These are phyloP conservation scores for Aproaerema taeniolella DNA, from an alignment of 2,888 invertebrate genomes.

Conservation along the genomic window DNA sequence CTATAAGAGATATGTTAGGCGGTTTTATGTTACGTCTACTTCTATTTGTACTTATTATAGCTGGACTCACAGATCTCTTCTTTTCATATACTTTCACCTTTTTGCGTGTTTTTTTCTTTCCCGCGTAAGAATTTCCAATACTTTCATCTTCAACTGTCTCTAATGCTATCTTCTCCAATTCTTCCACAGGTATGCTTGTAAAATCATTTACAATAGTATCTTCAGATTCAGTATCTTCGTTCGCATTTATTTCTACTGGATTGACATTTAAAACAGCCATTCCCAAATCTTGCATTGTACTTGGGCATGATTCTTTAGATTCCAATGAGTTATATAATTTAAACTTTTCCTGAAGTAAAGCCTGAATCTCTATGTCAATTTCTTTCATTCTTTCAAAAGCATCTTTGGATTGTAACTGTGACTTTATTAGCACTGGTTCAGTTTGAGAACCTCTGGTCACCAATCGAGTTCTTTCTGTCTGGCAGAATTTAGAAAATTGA, in stretches of 20 bases:
- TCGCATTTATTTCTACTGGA: slow-evolving; percentile 28
- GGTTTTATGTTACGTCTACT: slow-evolving; percentile 29
- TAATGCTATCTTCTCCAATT: slow-evolving; percentile 58
- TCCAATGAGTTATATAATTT: slow-evolving; percentile 73
- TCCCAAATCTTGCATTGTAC: slow-evolving; percentile 49
- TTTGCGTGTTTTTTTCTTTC: slow-evolving; percentile 33
- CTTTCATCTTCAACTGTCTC: slow-evolving; percentile 38
- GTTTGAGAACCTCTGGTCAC: slow-evolving; percentile 44
- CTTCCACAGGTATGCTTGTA: slow-evolving; percentile 58
- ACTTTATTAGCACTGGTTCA: slow-evolving; percentile 29
- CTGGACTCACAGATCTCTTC: slow-evolving; percentile 21
- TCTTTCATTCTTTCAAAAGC: slow-evolving; percentile 77
- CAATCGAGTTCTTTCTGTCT: slow-evolving; percentile 39
- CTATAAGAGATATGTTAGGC: slow-evolving; percentile 61
- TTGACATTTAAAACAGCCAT: slow-evolving; percentile 62
- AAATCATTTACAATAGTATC: slow-evolving; percentile 59
- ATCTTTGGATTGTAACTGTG: slow-evolving; percentile 35
- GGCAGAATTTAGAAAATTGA: slow-evolving; percentile 36
- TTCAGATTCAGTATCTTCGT: slow-evolving; percentile 28
- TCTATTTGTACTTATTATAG: slow-evolving; percentile 6
- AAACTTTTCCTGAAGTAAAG: slow-evolving; percentile 76
- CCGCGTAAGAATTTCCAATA: slow-evolving; percentile 20
- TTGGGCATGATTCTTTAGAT: slow-evolving; percentile 40
- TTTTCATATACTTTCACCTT: slow-evolving; percentile 27
- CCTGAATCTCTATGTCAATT: slow-evolving; percentile 78